Percentiles rank a stretch among this genome's conserved stretches.
Conservation (phyloP, 2,888 invertebrate species). For the Sesamia inferens region DNA sequence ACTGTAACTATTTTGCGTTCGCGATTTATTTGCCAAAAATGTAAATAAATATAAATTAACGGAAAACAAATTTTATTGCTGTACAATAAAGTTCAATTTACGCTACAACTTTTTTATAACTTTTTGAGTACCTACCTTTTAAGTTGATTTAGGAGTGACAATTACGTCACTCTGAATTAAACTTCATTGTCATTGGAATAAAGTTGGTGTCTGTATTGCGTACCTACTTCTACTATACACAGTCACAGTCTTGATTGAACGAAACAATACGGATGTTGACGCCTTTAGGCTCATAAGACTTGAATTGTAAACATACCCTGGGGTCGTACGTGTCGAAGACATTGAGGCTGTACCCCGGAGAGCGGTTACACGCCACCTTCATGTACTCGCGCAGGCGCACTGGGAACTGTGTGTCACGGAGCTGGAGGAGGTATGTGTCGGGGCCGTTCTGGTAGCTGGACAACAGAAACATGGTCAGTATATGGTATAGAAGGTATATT, state of each 20-base stretch:
- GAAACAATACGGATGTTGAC: background rate
- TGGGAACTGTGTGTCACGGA: slow-evolving; percentile 98
- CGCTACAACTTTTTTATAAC: too few species aligned
- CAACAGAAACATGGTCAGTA: too few species aligned
- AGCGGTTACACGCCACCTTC: slow-evolving; percentile 96
- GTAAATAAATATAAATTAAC: too few species aligned
- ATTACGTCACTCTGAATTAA: too few species aligned
- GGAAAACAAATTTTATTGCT: too few species aligned
- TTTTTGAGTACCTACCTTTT: too few species aligned
- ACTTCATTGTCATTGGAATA: too few species aligned
- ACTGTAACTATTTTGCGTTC: background rate
- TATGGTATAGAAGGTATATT: background rate
- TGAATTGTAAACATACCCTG: slow-evolving; percentile 88
- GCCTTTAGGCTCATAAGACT: background rate
- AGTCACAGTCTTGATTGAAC: background rate
- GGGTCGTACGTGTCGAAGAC: slow-evolving; percentile 94
- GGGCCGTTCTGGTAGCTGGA: slow-evolving; percentile 98
- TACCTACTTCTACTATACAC: background rate
- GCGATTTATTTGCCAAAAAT: too few species aligned
- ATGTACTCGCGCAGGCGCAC: slow-evolving; percentile 97
- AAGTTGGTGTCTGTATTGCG: too few species aligned
- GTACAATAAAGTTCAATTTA: too few species aligned
- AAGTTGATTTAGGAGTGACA: too few species aligned
- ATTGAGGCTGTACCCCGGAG: slow-evolving; percentile 92
- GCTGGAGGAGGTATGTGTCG: slow-evolving; percentile 98